Evolutionary conservation across 2,113 vertebrate species (phyloP).

Genomic region (Chionodraco myersi): DNA sequence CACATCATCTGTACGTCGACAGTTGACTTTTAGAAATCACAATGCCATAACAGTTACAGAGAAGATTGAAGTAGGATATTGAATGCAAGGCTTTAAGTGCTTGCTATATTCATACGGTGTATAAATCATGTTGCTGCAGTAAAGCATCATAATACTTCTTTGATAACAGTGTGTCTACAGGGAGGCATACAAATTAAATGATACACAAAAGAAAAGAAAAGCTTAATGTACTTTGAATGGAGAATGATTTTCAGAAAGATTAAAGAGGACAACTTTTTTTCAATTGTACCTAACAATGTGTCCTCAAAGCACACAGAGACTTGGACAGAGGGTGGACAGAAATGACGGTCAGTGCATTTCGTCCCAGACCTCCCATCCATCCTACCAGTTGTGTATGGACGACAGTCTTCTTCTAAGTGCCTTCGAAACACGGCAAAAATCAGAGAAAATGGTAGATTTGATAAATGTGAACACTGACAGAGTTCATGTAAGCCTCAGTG

Average conservation of each 20-base stretch:
- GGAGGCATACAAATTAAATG: not conserved
- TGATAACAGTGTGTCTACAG: not conserved
- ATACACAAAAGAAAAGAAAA: not conserved
- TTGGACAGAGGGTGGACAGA: not conserved
- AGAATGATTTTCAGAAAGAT: not conserved
- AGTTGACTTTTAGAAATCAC: too few species aligned
- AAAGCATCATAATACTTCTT: too few species aligned
- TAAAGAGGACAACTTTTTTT: not conserved
- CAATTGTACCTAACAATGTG: not conserved
- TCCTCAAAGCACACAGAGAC: not conserved
- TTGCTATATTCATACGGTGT: too few species aligned
- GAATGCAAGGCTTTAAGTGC: too few species aligned
- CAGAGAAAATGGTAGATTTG: slow-evolving; percentile 22
- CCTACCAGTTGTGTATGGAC: not conserved
- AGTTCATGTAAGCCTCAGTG: slow-evolving; percentile 9
- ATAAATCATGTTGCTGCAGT: too few species aligned
- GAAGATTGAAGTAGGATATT: too few species aligned
- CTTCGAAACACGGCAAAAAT: slow-evolving; percentile 4
- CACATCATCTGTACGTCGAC: not conserved
- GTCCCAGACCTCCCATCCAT: too few species aligned
- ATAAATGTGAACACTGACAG: slow-evolving; percentile 30
- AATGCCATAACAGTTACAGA: too few species aligned
- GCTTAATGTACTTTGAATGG: not conserved
- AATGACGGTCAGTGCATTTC: not conserved
- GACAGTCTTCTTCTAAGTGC: slow-evolving; percentile 29